Base-by-base conservation (phyloP, 2,888 invertebrate species). In the Podotricha telesiphe region DNA sequence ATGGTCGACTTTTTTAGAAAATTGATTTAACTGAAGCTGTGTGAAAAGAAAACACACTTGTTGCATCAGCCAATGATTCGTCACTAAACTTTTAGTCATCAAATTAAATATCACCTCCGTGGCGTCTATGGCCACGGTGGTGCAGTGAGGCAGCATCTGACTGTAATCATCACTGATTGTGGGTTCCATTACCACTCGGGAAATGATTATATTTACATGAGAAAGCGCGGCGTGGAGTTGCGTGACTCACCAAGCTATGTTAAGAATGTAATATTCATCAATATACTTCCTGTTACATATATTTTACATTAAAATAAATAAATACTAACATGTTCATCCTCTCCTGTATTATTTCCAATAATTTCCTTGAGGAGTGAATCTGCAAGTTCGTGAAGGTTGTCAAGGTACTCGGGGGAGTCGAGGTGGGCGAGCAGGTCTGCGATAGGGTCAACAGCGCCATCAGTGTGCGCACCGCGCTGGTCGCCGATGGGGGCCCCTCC, bases 351-450 rank as follows among this genome's bases (percentile, higher is more conserved):
- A 94, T 94, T 89, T 94, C 94, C 93, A 94, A 96, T 96, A 95
- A 93, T 93, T 80, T 96, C 96, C 94, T 96, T 94, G 94, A 97
- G 93, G 91, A 97, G 94, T 91, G 95, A 96, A 89, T 96, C 95
- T 90, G 96, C 96, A 93, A 97, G 95, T 89, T 96, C 95, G 91
- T 96, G 95, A 88, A 97, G 94, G 85, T 95, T 94, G 79, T 94
- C 94, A 85, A 95, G 92, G 87, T 95, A 95, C 82, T 95, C 95
- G 78, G 95, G 95, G 79, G 94, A 94, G 93, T 96, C 95, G 94
- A 96, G 94, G 85, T 96, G 96, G 79, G 95, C 95, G 94, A 96
- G 95, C 94, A 97, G 93, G 94, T 96, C 96, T 94, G 96, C 94
- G 95, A 97, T 94, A 97, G 96, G 96, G 96, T 94, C 95, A 96